Base-by-base conservation (phyloP, 2,113 vertebrate species). In the Pluvianellus socialis region DNA sequence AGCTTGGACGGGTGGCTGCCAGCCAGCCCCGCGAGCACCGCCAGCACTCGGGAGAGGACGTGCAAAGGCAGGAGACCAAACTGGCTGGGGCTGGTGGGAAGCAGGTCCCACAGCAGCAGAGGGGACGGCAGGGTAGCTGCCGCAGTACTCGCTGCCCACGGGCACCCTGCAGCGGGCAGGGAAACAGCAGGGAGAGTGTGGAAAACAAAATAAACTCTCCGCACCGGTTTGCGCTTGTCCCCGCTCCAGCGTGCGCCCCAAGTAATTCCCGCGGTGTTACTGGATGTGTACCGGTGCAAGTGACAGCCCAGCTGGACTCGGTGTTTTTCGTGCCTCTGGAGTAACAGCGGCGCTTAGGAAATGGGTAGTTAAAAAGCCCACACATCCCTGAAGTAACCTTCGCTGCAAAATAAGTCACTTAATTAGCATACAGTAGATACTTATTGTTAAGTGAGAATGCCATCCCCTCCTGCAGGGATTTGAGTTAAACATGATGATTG, bases 401-500 rank as follows among this genome's bases (percentile, higher is more conserved):
- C 97, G 88, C 93, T 38, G 17, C 88, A 97, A 97, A 97, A 87
- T 96, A 98, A 98, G 95, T 94, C 79, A 97, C 92, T 97, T 98
- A 97, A 98, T 98, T 97, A 98, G 91, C 96, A 97, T 97, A 97
- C 67, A 93, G 94, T 96, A 97, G 97, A 98, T 97, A 97, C 97
- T 97, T 97, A 97, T 95, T 98, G 98, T 96, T 98, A 97, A 98
- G 96, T 96, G 91, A 96, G 97, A 97, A 96, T 95, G 95, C 95
- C 65, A 88, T 95, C 95, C 94, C 61, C 97, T 98, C 98, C 98
- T 97, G 96, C 89, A 76, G 98, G 97, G 98, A 95, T 94, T 96
- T 72, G 90, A 93, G 96, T 97, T 98, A 97, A 98, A 98, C 97
- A 98, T 95, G 97, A 96, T 98, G 98, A 98, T 98, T 98, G 98